phyloP scores from a whole-genome alignment of 2,113 vertebrate species.

The Tretioscincus oriximinensis region DNA sequence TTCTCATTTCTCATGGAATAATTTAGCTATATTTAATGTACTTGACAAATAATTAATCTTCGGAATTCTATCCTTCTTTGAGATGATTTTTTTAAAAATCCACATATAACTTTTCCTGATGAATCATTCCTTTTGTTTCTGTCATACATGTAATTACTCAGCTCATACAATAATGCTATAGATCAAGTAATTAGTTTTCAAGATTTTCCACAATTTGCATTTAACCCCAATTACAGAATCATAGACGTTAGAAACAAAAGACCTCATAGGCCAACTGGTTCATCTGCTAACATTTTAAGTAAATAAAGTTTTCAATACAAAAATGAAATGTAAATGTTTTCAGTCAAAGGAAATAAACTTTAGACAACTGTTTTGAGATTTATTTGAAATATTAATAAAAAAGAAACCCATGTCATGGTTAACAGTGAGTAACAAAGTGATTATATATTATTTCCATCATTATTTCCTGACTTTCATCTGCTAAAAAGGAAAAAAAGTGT shows the following conservation, averaged over 20 bases:
- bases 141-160: neutral
- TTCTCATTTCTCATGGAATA: neutral
- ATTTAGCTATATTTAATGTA: slow-evolving; percentile 10
- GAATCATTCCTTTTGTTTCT: slow-evolving; percentile 4
- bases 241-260: slow-evolving; percentile 27
- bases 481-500: too few species aligned
- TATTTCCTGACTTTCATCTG: neutral
- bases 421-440: neutral
- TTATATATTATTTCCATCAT: neutral
- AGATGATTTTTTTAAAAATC: neutral
- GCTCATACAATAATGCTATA: slow-evolving; percentile 20
- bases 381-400: neutral
- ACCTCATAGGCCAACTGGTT: neutral
- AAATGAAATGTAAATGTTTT: neutral
- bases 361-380: neutral
- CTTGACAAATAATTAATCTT: neutral
- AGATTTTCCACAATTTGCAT: neutral
- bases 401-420: neutral
- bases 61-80: neutral
- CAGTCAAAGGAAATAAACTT: neutral
- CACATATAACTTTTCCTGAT: neutral
- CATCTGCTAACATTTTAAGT: neutral
- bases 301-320: neutral
- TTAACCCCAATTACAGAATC: slow-evolving; percentile 6
- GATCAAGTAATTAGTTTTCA: neutral